Base-by-base conservation (phyloP, 1,140 invertebrate species). In the Ruditapes philippinarum region DNA sequence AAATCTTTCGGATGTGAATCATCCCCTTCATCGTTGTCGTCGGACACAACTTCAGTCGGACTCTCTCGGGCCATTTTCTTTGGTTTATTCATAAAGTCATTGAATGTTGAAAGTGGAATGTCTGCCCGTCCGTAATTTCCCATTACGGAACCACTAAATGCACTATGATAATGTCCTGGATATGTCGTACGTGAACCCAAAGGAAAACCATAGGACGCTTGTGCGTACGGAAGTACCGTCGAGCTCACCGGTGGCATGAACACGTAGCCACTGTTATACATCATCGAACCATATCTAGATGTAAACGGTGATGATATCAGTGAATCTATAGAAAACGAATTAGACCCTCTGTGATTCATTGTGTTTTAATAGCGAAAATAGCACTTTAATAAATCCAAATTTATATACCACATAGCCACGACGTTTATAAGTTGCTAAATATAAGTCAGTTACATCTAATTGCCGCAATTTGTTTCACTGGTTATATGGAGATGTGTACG, bases 251-350 rank as follows among this genome's bases (percentile, higher is more conserved):
- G 81, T 19, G 91, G 89, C 85, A 91, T 89, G 40, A 90, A 91
- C 31, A 91, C 65, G 51, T 86, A 86, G 49, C 86, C 81, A 65
- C 45, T 83, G 42, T 90, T 90, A 25, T 89, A 82, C 38, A 90
- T 74, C 60, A 91, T 85, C 12, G 84, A 86, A 65, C 89, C 88
- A 38, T 78, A 87, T 38, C 91, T 65, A 7, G 91, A 84, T 25
- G 78, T 45, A 36, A 87, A 73, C 22, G 73, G 40, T 19, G 89
- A 76, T 22, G 85, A 76, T 36, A 91, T 91, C 12, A 91, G 40
- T 17, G 89, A 90, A 22, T 91, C 91, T 40, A 91, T 91, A 2
- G 91, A 90, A 90, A 91, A 91, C n/a, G 91, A 89, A 57, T 70
- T 85, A n/a, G 60, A 81, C n/a, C 90, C 90, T 12, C 28, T 49